Base-by-base conservation (phyloP, 2,888 invertebrate species). In the Rhamnusium bicolor region DNA sequence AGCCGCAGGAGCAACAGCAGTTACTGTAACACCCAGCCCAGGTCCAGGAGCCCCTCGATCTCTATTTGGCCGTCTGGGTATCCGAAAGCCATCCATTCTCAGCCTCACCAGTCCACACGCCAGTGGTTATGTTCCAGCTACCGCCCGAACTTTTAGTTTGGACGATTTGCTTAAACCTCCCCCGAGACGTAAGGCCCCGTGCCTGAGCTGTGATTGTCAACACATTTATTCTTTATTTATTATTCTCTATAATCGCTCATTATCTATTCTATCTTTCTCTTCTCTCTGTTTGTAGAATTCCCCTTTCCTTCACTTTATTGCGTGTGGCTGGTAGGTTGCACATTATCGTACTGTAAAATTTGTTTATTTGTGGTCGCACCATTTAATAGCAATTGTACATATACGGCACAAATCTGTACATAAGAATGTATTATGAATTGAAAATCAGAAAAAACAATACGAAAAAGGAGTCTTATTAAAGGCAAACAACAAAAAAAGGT, bases 141-240 rank as follows among this genome's bases (percentile, higher is more conserved):
- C 93, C 89, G 93, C 93, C 89, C 92, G 94, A 90, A 94, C 95
- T 89, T 94, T 94, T 92, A 94, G 94, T 92, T 92, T 94, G 91
- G 95, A 95, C 92, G 94, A 95, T 93, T 93, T 95, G 90, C 93
- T 95, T 91, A 93, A 94, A 91, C 93, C 94, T 90, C 92, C 92
- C 90, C 92, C 92, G 89, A 92, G 93, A 93, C 94, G 94, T 94
- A 94, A 94, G 93, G 92, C 89, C 87, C 81, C 77, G 82, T 76
- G 83, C 83, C 84, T 81, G 77, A 74, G 77, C 71, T 81, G 74
- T 80, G 75, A 72, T 72, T 61, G 40, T 56, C 46, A 19, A 56
- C 56, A 67, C 54, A 29, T 32, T 40, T 46, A 70, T 27, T 51
- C 16, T 65, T 71, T 27, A 68, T 62, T n/a, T 67, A 47, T 63